A percentile compares a stretch with the other conserved stretches of the same genome.
Conservation (phyloP, 2,797 vertebrate genomes). For the Gadopsis bispinosus region DNA sequence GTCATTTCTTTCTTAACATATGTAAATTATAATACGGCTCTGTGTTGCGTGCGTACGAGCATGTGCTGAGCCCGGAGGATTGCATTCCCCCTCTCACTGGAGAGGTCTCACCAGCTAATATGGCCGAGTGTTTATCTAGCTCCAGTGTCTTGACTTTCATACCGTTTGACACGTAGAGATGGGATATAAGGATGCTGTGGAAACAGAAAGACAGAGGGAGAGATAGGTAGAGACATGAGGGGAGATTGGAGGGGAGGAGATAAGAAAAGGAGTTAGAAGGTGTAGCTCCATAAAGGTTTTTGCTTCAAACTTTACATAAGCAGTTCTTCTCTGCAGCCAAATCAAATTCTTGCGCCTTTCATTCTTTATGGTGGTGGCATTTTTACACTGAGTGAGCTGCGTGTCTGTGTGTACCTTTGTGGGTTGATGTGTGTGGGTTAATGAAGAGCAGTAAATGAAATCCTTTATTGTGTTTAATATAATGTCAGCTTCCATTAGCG, state of each 20-base stretch:
- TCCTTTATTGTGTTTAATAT: conserved; percentile 98
- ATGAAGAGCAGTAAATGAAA: conserved; percentile 95
- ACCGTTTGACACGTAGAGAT: conserved; percentile 47
- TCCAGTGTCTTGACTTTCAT: conserved; percentile 32
- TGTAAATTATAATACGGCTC: conserved; percentile 36
- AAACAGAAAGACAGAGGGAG: conserved; percentile 42
- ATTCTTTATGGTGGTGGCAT: conserved; percentile 66
- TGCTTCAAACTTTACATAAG: conserved; percentile 78
- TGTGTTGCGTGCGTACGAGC: conserved; percentile 17
- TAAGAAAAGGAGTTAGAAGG: conserved; percentile 31
- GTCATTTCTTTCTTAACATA: conserved; percentile 52
- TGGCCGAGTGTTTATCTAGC: conserved; percentile 31
- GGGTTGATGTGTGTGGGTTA: conserved; percentile 78
- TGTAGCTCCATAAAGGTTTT: conserved; percentile 47
- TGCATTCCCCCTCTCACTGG: conserved; percentile 4
- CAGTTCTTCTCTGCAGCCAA: conserved; percentile 83
- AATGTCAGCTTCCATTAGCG: conserved; percentile 96
- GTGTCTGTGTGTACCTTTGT: conserved; percentile 73
- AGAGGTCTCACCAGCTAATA: conserved; percentile 33
- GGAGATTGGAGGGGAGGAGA: conserved; percentile 46
- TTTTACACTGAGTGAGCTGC: conserved; percentile 48
- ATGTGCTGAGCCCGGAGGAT: conserved; percentile 17
- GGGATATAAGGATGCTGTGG: conserved; percentile 37
- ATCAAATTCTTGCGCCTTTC: conserved; percentile 77
- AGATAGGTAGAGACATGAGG: conserved; percentile 53